Evolutionary conservation across 2,113 vertebrate genomes (phyloP).

Genomic region (Phylloscopus whistleri): DNA sequence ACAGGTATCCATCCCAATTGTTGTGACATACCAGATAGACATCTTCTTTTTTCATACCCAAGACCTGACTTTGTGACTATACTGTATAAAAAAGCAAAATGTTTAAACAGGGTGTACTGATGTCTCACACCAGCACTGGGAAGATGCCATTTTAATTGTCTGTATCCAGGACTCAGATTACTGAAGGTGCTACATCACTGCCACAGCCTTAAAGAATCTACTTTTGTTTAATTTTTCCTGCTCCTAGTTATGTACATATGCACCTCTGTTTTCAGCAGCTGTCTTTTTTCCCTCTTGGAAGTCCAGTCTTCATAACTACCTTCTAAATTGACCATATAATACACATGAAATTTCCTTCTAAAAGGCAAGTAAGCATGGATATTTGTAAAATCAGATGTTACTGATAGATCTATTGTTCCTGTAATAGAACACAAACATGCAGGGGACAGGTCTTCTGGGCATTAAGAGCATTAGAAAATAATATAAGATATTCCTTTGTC

Average conservation of each 20-base stretch:
- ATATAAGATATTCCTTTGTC: background rate
- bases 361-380: background rate
- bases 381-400: background rate
- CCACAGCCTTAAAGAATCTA: background rate
- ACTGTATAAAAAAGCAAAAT: background rate
- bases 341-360: background rate
- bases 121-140: background rate
- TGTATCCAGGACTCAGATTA: background rate
- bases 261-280: background rate
- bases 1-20: background rate
- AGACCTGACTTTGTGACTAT: background rate
- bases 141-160: background rate
- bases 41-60: background rate
- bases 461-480: background rate
- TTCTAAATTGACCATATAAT: background rate
- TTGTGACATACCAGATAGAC: background rate
- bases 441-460: background rate
- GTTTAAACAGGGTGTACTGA: background rate
- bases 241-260: too few relatives aligned
- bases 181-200: background rate
- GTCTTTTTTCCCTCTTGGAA: too few relatives aligned
- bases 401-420: background rate
- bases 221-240: background rate
- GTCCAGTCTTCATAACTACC: background rate
- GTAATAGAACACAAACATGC: background rate